A percentile compares a stretch with the other conserved stretches of the same genome.
Conservation (phyloP, 2,797 vertebrate genomes). For the Brotula barbata region DNA sequence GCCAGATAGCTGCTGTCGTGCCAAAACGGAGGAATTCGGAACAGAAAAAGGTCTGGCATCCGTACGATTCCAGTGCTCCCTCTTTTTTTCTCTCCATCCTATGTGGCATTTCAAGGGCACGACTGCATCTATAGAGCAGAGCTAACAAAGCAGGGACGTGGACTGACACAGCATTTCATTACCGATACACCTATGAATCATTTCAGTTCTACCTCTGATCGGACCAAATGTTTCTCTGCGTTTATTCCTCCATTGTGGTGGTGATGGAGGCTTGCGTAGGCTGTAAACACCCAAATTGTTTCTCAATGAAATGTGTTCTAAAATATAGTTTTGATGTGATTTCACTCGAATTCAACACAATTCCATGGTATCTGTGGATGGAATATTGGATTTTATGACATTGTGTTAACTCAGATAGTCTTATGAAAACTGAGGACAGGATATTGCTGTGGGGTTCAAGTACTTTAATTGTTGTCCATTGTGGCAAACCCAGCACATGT, state of each 20-base stretch:
- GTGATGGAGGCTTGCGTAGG: no score
- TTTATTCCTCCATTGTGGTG: background rate
- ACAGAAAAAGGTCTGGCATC: constrained; percentile 69
- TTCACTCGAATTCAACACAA: no score
- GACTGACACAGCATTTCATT: constrained; percentile 6
- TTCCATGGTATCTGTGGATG: no score
- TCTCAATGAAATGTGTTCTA: no score
- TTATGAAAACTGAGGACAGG: no score
- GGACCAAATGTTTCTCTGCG: background rate
- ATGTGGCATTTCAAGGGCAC: constrained; percentile 30
- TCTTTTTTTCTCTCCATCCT: constrained; percentile 22
- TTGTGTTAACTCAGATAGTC: no score
- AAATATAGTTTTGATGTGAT: no score
- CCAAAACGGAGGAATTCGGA: constrained; percentile 54
- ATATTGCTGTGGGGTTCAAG: no score
- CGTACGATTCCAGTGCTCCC: constrained; percentile 48
- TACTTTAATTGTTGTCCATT: no score
- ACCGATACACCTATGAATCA: constrained; percentile 12
- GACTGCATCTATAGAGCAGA: constrained; percentile 26
- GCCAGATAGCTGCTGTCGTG: constrained; percentile 40
- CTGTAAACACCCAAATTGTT: no score
- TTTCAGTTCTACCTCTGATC: background rate
- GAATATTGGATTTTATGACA: no score
- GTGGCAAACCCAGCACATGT: no score
- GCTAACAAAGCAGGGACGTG: background rate